Evolutionary conservation across 2,113 vertebrate genomes (phyloP).

Genomic region (Dipodomys stephensi): DNA sequence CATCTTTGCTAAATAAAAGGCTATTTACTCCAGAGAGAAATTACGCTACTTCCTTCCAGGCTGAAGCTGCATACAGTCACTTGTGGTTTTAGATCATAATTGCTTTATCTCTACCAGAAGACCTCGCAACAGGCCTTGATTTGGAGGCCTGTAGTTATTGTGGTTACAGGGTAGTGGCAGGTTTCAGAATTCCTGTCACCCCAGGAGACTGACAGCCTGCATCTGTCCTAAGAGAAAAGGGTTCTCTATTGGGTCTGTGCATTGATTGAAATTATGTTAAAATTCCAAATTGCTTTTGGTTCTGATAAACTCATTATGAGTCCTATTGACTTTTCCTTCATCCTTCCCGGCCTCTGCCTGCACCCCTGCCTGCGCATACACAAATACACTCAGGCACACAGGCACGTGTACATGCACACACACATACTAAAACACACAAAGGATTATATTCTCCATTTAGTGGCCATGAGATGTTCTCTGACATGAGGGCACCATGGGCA

Average conservation of each 20-base stretch:
- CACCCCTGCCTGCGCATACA: not conserved
- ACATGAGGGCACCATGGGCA: not conserved
- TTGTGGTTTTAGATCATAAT: constrained; percentile 66
- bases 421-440: not conserved
- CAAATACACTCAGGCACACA: not conserved
- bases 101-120: constrained; percentile 48
- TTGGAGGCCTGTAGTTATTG: not conserved
- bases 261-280: constrained; percentile 40
- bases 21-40: constrained; percentile 78
- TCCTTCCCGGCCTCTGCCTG: not conserved
- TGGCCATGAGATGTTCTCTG: not conserved
- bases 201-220: not conserved
- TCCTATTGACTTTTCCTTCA: not conserved
- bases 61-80: constrained; percentile 13
- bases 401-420: not conserved
- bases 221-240: constrained; percentile 15
- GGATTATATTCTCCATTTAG: not conserved
- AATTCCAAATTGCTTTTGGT: not conserved
- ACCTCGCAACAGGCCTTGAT: constrained; percentile 25
- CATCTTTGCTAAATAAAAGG: constrained; percentile 78
- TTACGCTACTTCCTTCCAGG: constrained; percentile 59
- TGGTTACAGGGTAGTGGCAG: not conserved
- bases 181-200: not conserved
- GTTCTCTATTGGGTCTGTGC: not conserved
- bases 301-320: constrained; percentile 35